Percentiles rank a stretch among this genome's conserved stretches.
Conservation (phyloP, 2,888 invertebrate genomes). For the Drosophila anomelani region DNA sequence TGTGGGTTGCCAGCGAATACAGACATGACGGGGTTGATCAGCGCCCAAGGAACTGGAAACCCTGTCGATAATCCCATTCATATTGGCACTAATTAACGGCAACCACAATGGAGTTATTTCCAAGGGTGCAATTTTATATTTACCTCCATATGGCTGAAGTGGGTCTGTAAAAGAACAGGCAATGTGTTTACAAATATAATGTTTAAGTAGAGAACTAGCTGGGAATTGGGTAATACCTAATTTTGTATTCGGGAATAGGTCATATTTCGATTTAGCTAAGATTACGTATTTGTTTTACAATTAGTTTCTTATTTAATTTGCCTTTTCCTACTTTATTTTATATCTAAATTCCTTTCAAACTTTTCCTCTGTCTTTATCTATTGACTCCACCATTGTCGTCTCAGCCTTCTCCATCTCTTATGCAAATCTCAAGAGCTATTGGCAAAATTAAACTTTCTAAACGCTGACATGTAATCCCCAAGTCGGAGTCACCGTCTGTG, state of each 20-base stretch:
- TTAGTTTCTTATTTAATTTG: too few relatives aligned
- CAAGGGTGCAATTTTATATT: slow-evolving; percentile 18
- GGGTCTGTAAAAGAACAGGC: not conserved
- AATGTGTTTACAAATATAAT: not conserved
- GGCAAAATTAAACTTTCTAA: slow-evolving; percentile 63
- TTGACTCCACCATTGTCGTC: not conserved
- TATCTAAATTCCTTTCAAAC: not conserved
- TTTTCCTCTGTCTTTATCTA: not conserved
- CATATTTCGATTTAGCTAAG: too few relatives aligned
- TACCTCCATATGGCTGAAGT: slow-evolving; percentile 19
- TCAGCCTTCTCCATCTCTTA: not conserved
- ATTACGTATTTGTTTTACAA: not conserved
- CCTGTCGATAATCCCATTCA: slow-evolving; percentile 37
- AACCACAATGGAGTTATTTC: not conserved
- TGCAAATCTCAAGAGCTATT: slow-evolving; percentile 42
- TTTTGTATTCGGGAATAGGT: not conserved
- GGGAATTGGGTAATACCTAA: not conserved
- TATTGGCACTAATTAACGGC: slow-evolving; percentile 40
- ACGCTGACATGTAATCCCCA: slow-evolving; percentile 62
- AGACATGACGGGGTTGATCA: slow-evolving; percentile 21
- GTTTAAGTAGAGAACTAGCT: not conserved
- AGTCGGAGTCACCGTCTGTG: slow-evolving; percentile 47
- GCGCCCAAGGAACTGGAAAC: slow-evolving; percentile 2
- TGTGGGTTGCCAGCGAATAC: slow-evolving; percentile 18
- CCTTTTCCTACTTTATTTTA: not conserved